A percentile compares a stretch with the other conserved stretches of the same genome.
Conservation (phyloP, 2,113 vertebrate genomes). For the Myiozetetes cayanensis region DNA sequence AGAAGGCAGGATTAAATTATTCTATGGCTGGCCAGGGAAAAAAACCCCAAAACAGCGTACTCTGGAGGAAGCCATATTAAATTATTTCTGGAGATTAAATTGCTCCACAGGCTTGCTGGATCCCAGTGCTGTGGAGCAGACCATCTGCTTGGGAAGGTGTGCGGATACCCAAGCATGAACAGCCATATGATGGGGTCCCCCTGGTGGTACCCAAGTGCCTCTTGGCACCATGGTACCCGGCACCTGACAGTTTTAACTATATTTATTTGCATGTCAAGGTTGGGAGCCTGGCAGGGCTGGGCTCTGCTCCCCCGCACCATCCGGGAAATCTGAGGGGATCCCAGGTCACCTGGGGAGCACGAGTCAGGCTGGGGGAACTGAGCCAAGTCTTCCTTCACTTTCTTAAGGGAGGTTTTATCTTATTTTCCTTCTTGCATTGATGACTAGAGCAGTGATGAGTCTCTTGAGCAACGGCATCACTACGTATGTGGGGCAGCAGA, state of each 20-base stretch:
- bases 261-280: neutral
- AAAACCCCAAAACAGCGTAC: neutral
- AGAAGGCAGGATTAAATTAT: conserved; percentile 69
- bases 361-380: neutral
- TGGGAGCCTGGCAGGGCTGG: neutral
- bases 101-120: conserved; percentile 50
- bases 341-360: neutral
- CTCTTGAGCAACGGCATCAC: neutral
- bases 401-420: neutral
- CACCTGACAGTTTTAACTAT: conserved; percentile 29
- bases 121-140: conserved; percentile 48
- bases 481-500: neutral
- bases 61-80: conserved; percentile 57
- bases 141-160: conserved; percentile 59
- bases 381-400: neutral
- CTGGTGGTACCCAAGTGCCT: neutral
- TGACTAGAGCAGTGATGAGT: neutral
- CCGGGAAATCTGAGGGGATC: neutral
- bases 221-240: neutral
- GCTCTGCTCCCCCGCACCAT: neutral
- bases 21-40: conserved; percentile 22
- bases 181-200: conserved; percentile 42
- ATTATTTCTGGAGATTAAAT: conserved; percentile 67
- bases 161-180: conserved; percentile 7
- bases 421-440: neutral